Percentiles rank a stretch among this genome's conserved stretches.
phyloP scores from a whole-genome alignment of 2,888 invertebrate species.

The Chalcosyrphus nemorum region DNA sequence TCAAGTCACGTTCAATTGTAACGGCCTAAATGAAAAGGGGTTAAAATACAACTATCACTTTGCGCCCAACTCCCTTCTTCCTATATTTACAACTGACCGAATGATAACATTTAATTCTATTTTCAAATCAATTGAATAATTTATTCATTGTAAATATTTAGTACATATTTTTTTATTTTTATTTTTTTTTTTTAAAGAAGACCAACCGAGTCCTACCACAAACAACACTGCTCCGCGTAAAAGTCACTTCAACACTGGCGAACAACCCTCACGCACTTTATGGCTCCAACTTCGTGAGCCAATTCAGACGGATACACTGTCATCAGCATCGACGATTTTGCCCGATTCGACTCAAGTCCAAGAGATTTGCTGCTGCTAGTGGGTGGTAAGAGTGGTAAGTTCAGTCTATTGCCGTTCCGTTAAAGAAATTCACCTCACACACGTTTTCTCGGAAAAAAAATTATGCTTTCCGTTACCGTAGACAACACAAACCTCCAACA shows the following conservation, averaged over 20 bases:
- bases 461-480: constrained; percentile 8
- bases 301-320: constrained; percentile 52
- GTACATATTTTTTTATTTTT: neutral
- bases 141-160: neutral
- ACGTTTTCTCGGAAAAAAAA: constrained; percentile 34
- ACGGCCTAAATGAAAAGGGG: constrained; percentile 41
- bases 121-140: constrained; percentile 39
- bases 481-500: constrained; percentile 6
- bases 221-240: constrained; percentile 40
- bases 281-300: constrained; percentile 65
- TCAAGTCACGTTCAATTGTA: constrained; percentile 59
- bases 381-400: constrained; percentile 8
- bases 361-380: constrained; percentile 17
- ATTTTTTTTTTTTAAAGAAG: neutral
- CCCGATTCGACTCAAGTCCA: constrained; percentile 47
- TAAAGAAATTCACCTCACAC: constrained; percentile 61
- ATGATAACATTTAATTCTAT: neutral
- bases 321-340: constrained; percentile 51
- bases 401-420: neutral
- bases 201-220: constrained; percentile 10
- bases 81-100: neutral
- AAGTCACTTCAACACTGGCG: constrained; percentile 68
- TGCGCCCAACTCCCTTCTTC: neutral
- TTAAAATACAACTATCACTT: constrained; percentile 27
- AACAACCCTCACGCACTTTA: constrained; percentile 71